Evolutionary conservation across 2,797 vertebrate genomes (phyloP).

Genomic region (Tauraco hartlaubi): DNA sequence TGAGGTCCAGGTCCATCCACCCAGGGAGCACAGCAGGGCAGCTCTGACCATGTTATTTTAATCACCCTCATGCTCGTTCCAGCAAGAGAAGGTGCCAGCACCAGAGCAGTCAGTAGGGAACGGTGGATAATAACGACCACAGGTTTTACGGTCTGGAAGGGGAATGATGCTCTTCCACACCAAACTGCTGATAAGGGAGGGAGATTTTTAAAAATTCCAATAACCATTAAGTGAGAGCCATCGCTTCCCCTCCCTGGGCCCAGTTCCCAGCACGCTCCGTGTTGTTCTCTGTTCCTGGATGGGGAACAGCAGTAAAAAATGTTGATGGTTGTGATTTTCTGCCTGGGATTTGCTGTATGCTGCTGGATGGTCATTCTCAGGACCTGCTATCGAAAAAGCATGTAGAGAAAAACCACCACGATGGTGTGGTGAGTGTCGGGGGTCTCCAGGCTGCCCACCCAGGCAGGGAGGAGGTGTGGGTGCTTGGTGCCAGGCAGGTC

Average conservation of each 20-base stretch:
- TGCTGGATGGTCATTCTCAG: neutral
- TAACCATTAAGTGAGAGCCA: neutral
- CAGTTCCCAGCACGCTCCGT: neutral
- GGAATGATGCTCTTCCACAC: neutral
- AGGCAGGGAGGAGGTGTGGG: neutral
- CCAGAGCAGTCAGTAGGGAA: neutral
- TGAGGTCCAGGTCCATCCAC: neutral
- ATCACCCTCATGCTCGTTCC: neutral
- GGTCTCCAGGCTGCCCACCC: neutral
- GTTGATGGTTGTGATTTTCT: neutral
- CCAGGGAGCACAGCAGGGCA: neutral
- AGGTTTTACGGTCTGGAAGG: neutral
- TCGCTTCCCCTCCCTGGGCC: neutral
- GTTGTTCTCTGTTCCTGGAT: neutral
- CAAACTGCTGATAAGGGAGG: neutral
- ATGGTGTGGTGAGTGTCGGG: fast-evolving
- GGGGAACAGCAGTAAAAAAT: neutral
- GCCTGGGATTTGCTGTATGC: neutral
- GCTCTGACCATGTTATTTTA: fast-evolving
- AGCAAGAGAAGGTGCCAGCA: neutral
- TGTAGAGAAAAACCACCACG: no score
- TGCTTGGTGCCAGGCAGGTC: neutral
- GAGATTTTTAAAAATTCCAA: neutral
- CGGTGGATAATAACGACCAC: neutral
- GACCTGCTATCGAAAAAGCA: neutral